Base-by-base conservation (phyloP, 2,888 invertebrate species). In the Tortrix viridana region DNA sequence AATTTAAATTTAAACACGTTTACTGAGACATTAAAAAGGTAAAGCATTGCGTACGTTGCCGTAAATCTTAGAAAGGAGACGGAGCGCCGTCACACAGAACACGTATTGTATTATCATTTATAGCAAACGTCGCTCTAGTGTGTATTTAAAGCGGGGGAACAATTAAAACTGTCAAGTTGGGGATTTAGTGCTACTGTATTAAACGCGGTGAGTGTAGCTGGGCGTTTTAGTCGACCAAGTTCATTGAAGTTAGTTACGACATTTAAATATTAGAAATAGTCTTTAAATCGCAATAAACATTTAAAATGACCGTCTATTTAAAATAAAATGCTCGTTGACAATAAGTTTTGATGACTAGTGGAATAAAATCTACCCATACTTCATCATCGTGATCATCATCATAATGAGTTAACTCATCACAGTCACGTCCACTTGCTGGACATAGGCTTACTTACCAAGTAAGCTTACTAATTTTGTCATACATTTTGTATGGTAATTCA, bases 61-160 rank as follows among this genome's bases (percentile, higher is more conserved):
- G 75, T 84, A 82, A 84, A 84, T 84, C 74, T 75, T 59, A 57
- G 70, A 50, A 64, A 70, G 69, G 66, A 71, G 81, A 79, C 79
- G 78, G 78, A 80, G 75, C 70, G 69, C 70, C 80, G 84, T 84
- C 85, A 80, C 77, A 48, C 23, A 69, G 71, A 67, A 71, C 71
- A 69, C 68, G 67, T 71, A 65, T 69, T 68, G 74, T 74, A 73
- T 72, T 80, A 84, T 84, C 85, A 80, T 86, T 86, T 85, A 87
- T 88, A 86, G 85, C 76, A 71, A 76, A 79, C 77, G 74, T 80
- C 79, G 79, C 81, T 84, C 79, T 79, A 69, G 77, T 76, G 82
- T 72, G 74, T 82, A 83, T 85, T 83, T 82, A 79, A 78, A 81
- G 79, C 80, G 52, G 43, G 49, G 23, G 60, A 64, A 74, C 72